phyloP scores from a whole-genome alignment of 2,797 vertebrate genomes.

The Phyllotis vaccarum region DNA sequence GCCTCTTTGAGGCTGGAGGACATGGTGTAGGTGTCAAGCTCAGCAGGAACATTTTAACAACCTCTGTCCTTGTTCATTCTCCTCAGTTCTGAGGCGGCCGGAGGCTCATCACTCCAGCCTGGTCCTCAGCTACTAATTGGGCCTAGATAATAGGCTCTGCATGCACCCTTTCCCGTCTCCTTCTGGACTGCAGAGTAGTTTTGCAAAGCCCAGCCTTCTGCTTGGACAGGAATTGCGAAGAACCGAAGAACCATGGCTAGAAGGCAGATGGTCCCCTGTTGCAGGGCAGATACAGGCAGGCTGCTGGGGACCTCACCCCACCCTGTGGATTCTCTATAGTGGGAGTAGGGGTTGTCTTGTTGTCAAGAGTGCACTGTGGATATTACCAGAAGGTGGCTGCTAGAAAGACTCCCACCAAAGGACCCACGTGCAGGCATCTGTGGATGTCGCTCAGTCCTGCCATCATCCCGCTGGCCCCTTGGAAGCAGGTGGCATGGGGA shows the following conservation, averaged over 20 bases:
- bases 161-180: not conserved
- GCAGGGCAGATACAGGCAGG: not conserved
- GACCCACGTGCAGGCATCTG: not conserved
- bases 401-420: not conserved
- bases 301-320: not conserved
- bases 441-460: not conserved
- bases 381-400: not conserved
- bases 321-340: not conserved
- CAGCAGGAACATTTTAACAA: conserved; percentile 63
- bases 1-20: conserved; percentile 59
- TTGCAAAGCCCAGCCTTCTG: not conserved
- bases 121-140: conserved; percentile 59
- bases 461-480: fast-evolving
- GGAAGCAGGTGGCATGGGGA: not conserved
- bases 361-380: not conserved
- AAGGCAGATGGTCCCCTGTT: not conserved
- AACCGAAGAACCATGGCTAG: not conserved
- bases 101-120: conserved; percentile 14
- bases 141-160: conserved; percentile 15
- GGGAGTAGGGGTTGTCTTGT: not conserved
- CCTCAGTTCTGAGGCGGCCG: not conserved
- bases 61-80: conserved; percentile 14
- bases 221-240: not conserved
- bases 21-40: not conserved
- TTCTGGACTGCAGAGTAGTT: not conserved